Base-by-base conservation (phyloP, 2,113 vertebrate genomes). In the Pelobates fuscus region DNA sequence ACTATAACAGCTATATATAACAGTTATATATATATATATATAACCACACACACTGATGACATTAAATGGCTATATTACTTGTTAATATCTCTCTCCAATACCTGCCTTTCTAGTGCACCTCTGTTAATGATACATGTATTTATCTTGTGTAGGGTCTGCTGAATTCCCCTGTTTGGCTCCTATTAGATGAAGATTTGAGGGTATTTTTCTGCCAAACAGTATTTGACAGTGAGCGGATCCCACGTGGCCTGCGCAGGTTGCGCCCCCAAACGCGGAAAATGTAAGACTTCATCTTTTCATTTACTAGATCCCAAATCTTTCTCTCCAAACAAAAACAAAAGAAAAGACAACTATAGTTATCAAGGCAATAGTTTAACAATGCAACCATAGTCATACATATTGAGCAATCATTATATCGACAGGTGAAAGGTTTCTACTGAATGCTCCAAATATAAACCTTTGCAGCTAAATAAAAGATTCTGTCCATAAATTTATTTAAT, bases 181-280 rank as follows among this genome's bases (percentile, higher is more conserved):
- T 98, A 71, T 88, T 95, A 78, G 93, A 97, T 11, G 94, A 98
- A 29, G 79, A 88, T 1, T 83, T 98, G 58, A 83, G 94, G 5
- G 92, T 98, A 82, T 99, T 99, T 83, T 99, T 98, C 88, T 96
- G 97, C 80, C 96, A 98, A 83, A 94, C 90, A 0, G 60, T 86
- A 6, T 88, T 86, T 8, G 97, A 98, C 70, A 76, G 90, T 0
- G 88, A 93, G 81, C 94, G 96, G 65, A 84, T 90, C 59, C 96
- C 96, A 0, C 88, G 84, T 67, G 91, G 90, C 0, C 90, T 99
- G 29, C 89, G 95, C 17, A 83, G 96, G 14, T 93, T 98, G 60
- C 93, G 96, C 26, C 97, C 97, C 0, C 94, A 83, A 24, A 93
- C 91, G 2, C 86, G 91, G 2, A 86, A 85, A 80, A 64, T 91